phyloP scores from a whole-genome alignment of 2,888 invertebrate species.

The Crepidodera aurea region DNA sequence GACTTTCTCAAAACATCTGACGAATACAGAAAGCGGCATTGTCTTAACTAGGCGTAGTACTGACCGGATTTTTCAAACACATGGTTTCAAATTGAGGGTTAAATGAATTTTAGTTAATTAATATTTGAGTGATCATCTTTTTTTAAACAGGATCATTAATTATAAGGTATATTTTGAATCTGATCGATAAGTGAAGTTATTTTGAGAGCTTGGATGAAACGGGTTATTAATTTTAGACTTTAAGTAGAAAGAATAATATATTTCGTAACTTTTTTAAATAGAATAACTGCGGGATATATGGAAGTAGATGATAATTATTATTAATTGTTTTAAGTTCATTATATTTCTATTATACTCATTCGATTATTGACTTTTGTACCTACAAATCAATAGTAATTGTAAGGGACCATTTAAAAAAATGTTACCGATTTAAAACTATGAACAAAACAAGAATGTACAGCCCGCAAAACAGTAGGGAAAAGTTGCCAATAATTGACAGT shows the following conservation, averaged over 20 bases:
- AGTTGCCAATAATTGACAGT: too few relatives aligned
- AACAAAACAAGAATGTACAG: too few relatives aligned
- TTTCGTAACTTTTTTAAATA: not conserved
- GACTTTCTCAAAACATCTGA: conserved; percentile 32
- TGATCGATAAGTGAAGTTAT: not conserved
- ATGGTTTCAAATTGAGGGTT: not conserved
- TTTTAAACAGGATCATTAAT: not conserved
- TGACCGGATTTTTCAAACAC: conserved; percentile 1
- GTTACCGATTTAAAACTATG: too few relatives aligned
- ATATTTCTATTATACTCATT: too few relatives aligned
- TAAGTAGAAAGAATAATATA: too few relatives aligned
- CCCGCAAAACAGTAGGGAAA: too few relatives aligned
- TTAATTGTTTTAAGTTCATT: too few relatives aligned
- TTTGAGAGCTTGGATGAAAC: not conserved
- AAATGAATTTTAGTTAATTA: not conserved
- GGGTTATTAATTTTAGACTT: not conserved
- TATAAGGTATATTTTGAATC: not conserved
- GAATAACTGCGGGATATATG: too few relatives aligned
- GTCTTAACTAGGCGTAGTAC: conserved; percentile 8
- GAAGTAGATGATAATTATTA: too few relatives aligned
- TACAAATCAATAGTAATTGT: too few relatives aligned
- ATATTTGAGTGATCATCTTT: not conserved
- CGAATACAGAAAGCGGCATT: conserved; percentile 28
- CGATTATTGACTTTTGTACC: too few relatives aligned
- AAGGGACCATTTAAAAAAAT: too few relatives aligned